Conservation (phyloP, 2,113 vertebrate species). For the Pungitius pungitius region DNA sequence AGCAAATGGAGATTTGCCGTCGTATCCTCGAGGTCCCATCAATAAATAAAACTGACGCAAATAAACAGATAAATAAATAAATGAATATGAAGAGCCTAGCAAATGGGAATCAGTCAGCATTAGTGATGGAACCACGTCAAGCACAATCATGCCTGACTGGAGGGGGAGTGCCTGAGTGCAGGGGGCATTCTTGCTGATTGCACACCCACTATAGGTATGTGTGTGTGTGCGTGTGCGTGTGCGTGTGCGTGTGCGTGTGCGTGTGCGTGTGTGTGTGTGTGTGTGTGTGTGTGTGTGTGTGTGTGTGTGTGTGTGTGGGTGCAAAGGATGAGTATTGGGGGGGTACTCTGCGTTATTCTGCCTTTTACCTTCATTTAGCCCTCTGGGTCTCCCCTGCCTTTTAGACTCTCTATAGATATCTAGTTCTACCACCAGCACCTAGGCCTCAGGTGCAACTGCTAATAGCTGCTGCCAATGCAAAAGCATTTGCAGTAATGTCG, state of each 20-base stretch:
- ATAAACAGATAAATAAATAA: conserved; percentile 86
- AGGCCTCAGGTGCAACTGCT: neutral
- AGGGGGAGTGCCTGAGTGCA: conserved; percentile 62
- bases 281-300: conserved; percentile 44
- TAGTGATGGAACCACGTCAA: conserved; percentile 78
- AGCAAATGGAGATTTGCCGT: conserved; percentile 74
- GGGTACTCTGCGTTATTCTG: conserved; percentile 15
- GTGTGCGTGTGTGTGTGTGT: conserved; percentile 52
- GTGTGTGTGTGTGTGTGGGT: conserved; percentile 33
- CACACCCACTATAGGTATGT: conserved; percentile 17
- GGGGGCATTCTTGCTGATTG: conserved; percentile 56
- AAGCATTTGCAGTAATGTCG: neutral
- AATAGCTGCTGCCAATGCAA: neutral
- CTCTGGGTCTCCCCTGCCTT: conserved; percentile 14
- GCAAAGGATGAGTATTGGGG: neutral
- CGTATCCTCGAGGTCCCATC: conserved; percentile 71
- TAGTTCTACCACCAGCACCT: neutral
- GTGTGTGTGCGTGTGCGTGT: conserved; percentile 44
- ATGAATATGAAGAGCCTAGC: conserved; percentile 74
- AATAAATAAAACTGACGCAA: conserved; percentile 81
- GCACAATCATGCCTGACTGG: conserved; percentile 69
- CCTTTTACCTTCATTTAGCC: conserved; percentile 51
- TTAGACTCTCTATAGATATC: conserved; percentile 33
- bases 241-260: too few species aligned
- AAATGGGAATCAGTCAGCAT: conserved; percentile 81